Conservation (phyloP, 2,888 invertebrate genomes). For the Hartigia nigra region DNA sequence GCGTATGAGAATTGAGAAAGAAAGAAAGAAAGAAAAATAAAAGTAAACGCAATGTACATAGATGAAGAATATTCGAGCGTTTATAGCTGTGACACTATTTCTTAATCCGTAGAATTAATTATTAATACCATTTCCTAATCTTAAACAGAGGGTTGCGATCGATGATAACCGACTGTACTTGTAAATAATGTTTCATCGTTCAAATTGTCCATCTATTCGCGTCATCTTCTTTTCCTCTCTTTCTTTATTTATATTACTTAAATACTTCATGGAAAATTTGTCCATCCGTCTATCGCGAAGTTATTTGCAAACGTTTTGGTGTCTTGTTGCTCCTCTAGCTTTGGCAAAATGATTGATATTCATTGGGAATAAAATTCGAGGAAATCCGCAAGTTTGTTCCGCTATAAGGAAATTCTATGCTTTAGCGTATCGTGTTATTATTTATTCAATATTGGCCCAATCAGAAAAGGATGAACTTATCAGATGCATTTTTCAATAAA, state of each 20-base stretch:
- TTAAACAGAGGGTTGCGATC: not conserved
- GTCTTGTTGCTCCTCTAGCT: no score
- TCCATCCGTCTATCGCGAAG: no score
- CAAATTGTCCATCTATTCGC: not conserved
- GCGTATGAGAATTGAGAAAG: not conserved
- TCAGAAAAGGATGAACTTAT: no score
- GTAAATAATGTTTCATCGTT: not conserved
- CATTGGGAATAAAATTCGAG: no score
- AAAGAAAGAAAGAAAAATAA: not conserved
- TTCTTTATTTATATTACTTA: not conserved
- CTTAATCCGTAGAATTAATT: conserved; percentile 2
- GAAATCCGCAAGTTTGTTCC: no score
- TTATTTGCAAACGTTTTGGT: no score
- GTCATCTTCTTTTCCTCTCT: not conserved
- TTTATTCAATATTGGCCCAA: no score
- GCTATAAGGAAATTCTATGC: no score
- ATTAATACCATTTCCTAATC: not conserved
- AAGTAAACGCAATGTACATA: conserved; percentile 9
- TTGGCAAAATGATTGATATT: no score
- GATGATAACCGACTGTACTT: not conserved
- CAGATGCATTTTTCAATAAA: no score
- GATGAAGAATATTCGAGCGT: conserved; percentile 7
- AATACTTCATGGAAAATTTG: not conserved
- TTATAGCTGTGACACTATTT: conserved; percentile 26
- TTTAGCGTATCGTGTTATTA: no score